Conservation (phyloP, 2,888 invertebrate species). For the Caenorhabditis wallacei region DNA sequence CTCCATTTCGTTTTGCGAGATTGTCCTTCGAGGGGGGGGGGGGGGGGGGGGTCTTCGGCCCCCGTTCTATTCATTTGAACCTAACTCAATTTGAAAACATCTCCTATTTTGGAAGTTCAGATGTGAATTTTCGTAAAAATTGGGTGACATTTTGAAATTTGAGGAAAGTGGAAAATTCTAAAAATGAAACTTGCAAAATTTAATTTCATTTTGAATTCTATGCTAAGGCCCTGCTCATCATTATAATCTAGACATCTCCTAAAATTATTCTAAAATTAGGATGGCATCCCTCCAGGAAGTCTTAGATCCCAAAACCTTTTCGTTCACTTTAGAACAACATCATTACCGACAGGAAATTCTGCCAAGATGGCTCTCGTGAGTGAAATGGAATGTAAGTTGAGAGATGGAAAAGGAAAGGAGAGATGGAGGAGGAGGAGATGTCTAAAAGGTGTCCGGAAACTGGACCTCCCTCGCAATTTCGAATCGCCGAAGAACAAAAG, state of each 20-base stretch:
- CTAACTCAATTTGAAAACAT: conserved; percentile 57
- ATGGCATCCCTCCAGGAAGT: conserved; percentile 14
- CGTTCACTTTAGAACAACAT: conserved; percentile 51
- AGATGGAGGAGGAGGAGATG: conserved; percentile 1
- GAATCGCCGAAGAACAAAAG: conserved; percentile 41
- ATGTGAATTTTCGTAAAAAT: background rate
- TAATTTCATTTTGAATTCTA: too few relatives aligned
- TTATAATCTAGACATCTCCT: conserved; percentile 14
- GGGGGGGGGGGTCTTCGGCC: too few relatives aligned
- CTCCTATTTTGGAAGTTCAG: conserved; percentile 30
- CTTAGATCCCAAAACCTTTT: conserved; percentile 20
- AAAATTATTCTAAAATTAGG: conserved; percentile 3
- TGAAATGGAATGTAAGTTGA: conserved; percentile 50
- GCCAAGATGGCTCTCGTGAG: conserved; percentile 44
- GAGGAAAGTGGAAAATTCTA: too few relatives aligned
- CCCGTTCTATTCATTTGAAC: conserved; percentile 45
- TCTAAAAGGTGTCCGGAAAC: conserved; percentile 64
- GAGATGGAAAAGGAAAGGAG: background rate
- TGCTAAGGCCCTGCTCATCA: background rate
- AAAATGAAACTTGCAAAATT: too few relatives aligned
- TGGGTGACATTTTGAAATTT: background rate
- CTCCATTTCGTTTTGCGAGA: conserved; percentile 44
- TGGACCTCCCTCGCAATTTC: conserved; percentile 28
- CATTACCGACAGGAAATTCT: conserved; percentile 60
- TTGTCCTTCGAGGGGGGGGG: conserved; percentile 45